phyloP scores from a whole-genome alignment of 2,888 invertebrate genomes.

The Lepidochitona cinerea region DNA sequence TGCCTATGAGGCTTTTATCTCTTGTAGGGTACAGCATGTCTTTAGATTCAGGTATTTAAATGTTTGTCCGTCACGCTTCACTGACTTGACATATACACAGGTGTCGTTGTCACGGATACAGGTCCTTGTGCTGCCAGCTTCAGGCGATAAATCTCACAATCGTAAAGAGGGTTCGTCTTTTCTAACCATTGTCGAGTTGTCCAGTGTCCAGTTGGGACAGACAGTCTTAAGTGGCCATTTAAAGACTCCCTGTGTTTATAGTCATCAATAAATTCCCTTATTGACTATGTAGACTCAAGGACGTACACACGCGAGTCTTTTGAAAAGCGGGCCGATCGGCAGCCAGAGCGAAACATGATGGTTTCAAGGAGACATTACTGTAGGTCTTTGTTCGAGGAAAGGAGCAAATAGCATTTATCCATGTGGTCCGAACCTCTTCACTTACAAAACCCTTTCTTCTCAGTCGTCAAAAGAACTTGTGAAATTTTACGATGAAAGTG shows the following conservation, averaged over 20 bases:
- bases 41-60: not conserved
- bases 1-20: no score
- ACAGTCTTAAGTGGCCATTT: not conserved
- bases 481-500: not conserved
- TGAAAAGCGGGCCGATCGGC: not conserved
- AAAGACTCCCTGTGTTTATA: not conserved
- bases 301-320: not conserved
- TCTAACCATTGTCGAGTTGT: not conserved
- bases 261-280: not conserved
- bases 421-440: not conserved
- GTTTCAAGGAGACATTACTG: not conserved
- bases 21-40: no score
- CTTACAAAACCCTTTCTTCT: no score
- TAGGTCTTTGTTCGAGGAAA: not conserved
- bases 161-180: no score
- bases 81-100: not conserved
- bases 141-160: no score
- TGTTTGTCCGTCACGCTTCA: not conserved
- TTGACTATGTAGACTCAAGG: not conserved
- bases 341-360: not conserved
- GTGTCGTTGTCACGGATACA: no score
- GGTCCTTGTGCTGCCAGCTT: no score
- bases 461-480: no score
- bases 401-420: not conserved
- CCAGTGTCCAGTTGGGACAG: not conserved